Evolutionary conservation across 2,797 vertebrate species (phyloP).

Genomic region (Micrastur ruficollis): DNA sequence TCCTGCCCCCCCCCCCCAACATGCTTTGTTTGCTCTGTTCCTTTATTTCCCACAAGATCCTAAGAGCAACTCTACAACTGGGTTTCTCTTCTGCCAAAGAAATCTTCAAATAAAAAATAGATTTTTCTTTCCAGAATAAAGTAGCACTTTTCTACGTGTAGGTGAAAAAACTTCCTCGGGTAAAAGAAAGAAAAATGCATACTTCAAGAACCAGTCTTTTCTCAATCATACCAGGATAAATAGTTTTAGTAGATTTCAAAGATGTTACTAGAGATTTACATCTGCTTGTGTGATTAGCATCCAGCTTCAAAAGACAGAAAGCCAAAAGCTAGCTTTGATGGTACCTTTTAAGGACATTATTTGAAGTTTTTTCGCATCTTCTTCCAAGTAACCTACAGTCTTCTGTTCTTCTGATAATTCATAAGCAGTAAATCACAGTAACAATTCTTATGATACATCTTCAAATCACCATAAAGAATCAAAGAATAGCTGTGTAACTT

Average conservation of each 20-base stretch:
- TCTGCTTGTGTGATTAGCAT: background rate
- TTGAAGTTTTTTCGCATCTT: background rate
- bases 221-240: background rate
- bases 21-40: slow-evolving; percentile 31
- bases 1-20: background rate
- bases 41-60: slow-evolving; percentile 52
- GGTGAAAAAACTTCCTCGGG: background rate
- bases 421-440: background rate
- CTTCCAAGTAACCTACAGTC: background rate
- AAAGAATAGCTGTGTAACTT: background rate
- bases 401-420: background rate
- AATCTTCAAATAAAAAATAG: slow-evolving; percentile 9
- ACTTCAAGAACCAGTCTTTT: background rate
- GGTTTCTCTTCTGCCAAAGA: slow-evolving; percentile 50
- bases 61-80: slow-evolving; percentile 11
- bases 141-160: background rate
- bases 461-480: background rate
- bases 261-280: background rate
- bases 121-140: background rate
- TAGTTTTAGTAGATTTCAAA: background rate
- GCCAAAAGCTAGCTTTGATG: background rate
- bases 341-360: background rate
- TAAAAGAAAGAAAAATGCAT: background rate
- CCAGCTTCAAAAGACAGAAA: background rate
- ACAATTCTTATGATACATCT: background rate